Evolutionary conservation across 1,140 invertebrate species (phyloP), one percentile per base, ranked within the genome.

Genomic region (Tachypleus tridentatus): DNA sequence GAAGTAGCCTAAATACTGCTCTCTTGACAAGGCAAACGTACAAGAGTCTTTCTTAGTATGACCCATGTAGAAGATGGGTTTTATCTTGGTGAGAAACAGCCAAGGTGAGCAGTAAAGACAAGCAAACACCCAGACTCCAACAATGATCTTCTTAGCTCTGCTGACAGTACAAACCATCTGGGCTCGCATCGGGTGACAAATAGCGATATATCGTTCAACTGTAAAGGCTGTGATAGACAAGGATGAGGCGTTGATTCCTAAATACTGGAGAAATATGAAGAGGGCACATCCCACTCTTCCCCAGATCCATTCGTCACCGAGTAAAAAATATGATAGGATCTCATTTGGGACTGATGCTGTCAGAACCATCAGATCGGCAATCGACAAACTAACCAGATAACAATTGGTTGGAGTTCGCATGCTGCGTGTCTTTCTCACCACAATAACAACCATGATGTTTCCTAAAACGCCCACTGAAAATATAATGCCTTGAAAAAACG

Each of bases 231-330:
- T 82, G 54, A 86, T 81, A 50, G 82, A 83, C 48, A 86, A 74
- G 2, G 84, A 82, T 1, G 83, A 85, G n/a, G 80, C 83, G 74
- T 88, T 87, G 64, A 88, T 85, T 1, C 86, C 86, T 4, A 86
- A 73, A 74, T 85, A 83, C 69, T 85, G 84, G 4, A 82, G 74
- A 71, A 85, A 87, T 9, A 85, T 78, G 61, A 85, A 78, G 10
- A 84, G 64, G 0, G 80, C 77, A 73, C 85, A 86, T 50, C 82
- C 81, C 6, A 78, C 72, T 5, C 77, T 72, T 2, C 85, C 85
- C 77, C 82, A 83, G n/a, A 84, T 76, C 78, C 83, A 85, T 62
- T 82, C 77, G 68, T 80, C 80, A 5, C 78, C 77, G 29, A 82
- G 72, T 11, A 82, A 70, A 62, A 84, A 83, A 68, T 86, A 83